Evolutionary conservation across 53 echinoderm and acorn worm genomes (phyloP).

Genomic region (Crossaster papposus): DNA sequence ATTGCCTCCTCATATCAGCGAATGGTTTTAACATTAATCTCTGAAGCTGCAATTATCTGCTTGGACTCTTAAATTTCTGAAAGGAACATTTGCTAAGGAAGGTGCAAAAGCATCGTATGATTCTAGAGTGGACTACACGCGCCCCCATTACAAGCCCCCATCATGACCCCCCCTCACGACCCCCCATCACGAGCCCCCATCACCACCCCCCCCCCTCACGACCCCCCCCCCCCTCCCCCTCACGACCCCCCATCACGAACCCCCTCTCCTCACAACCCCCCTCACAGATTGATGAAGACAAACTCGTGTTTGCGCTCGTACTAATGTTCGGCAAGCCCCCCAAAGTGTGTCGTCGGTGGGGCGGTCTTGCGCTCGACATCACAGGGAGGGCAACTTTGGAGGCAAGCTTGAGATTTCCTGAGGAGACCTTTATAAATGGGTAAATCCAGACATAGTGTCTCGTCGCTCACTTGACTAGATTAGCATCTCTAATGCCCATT

Average conservation of each 20-base stretch:
- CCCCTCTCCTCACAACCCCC: too few species aligned
- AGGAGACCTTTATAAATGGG: slow-evolving; percentile 7
- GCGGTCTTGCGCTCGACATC: too few species aligned
- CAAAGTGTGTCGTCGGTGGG: slow-evolving; percentile 16
- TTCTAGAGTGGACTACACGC: slow-evolving; percentile 21
- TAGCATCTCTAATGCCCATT: slow-evolving; percentile 35
- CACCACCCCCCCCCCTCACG: too few species aligned
- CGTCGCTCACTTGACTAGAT: slow-evolving; percentile 46
- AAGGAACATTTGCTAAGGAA: neutral
- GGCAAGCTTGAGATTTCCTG: slow-evolving; percentile 34
- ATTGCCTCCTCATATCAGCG: neutral
- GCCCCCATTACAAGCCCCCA: too few species aligned
- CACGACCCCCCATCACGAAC: too few species aligned
- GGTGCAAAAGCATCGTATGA: neutral
- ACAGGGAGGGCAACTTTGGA: neutral
- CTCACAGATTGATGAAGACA: slow-evolving; percentile 18
- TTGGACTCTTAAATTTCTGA: neutral
- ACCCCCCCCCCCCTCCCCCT: too few species aligned
- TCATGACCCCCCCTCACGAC: too few species aligned
- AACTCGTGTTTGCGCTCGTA: slow-evolving; percentile 22
- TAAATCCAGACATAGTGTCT: slow-evolving; percentile 39
- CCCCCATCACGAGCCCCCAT: too few species aligned
- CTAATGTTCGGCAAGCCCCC: slow-evolving; percentile 30
- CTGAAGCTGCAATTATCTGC: neutral
- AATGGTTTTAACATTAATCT: neutral